phyloP scores from a whole-genome alignment of 2,113 vertebrate species.

The Zootoca vivipara region DNA sequence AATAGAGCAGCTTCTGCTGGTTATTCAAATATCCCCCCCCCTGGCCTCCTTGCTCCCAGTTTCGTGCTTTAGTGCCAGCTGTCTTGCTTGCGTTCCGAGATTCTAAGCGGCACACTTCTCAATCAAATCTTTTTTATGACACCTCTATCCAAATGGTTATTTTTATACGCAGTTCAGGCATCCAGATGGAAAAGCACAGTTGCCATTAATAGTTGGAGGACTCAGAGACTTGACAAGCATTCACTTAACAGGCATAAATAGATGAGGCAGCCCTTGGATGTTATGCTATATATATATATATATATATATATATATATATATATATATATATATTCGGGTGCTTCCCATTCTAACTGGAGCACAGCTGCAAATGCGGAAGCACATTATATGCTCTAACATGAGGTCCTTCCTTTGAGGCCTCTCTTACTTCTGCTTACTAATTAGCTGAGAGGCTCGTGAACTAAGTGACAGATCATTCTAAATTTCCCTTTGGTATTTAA shows the following conservation, averaged over 20 bases:
- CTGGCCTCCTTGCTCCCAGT: not conserved
- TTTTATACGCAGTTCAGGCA: constrained; percentile 21
- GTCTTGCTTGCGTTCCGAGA: not conserved
- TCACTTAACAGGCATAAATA: constrained; percentile 8
- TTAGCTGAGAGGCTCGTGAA: not conserved
- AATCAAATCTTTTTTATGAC: not conserved
- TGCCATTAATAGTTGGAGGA: constrained; percentile 17
- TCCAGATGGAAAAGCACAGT: constrained; percentile 14
- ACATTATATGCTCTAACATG: not conserved
- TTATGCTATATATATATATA: not conserved
- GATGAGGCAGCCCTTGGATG: not conserved
- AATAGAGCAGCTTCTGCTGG: not conserved
- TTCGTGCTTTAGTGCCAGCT: not conserved
- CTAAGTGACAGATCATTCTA: not conserved
- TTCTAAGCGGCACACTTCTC: not conserved
- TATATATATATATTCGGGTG: not conserved
- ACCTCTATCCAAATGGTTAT: constrained; percentile 2
- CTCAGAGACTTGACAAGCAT: constrained; percentile 10
- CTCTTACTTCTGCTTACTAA: not conserved
- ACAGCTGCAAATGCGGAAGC: not conserved
- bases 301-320: not conserved
- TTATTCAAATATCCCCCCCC: not conserved
- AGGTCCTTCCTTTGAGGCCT: not conserved
- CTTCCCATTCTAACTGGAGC: not conserved
- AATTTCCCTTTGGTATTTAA: not conserved